Evolutionary conservation across 1,140 invertebrate species (phyloP).

Genomic region (Phortica variegata): DNA sequence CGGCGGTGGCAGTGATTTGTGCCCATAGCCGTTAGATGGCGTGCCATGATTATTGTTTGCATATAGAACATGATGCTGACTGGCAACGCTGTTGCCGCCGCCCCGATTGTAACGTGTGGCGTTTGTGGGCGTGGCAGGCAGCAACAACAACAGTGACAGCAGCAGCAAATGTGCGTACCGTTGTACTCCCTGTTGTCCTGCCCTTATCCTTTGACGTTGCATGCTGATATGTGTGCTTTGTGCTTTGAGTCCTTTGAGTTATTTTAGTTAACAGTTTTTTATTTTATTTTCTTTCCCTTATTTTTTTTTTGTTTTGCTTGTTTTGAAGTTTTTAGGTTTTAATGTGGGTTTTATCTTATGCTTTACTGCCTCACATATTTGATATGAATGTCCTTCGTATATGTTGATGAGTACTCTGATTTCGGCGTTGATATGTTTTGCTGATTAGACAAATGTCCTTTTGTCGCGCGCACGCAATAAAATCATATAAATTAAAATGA

Average conservation of each 20-base stretch:
- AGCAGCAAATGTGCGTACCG: constrained; percentile 5
- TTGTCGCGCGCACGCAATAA: too few relatives aligned
- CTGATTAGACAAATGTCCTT: not conserved
- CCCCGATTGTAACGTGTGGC: constrained; percentile 14
- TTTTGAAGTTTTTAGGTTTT: not conserved
- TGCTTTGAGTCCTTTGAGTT: too few relatives aligned
- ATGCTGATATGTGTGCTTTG: too few relatives aligned
- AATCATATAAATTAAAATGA: too few relatives aligned
- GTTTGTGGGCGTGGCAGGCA: constrained; percentile 5
- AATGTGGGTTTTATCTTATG: too few relatives aligned
- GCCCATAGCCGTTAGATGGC: not conserved
- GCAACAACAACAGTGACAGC: not conserved
- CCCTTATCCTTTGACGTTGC: not conserved
- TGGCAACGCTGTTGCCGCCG: not conserved
- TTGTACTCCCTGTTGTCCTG: constrained; percentile 4
- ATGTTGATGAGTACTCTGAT: too few relatives aligned
- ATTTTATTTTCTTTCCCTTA: not conserved
- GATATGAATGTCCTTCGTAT: too few relatives aligned
- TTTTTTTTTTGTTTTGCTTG: not conserved
- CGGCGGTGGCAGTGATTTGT: constrained; percentile 3
- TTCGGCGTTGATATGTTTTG: not conserved
- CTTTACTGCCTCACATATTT: too few relatives aligned
- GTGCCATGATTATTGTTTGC: constrained; percentile 9
- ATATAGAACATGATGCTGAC: constrained; percentile 2
- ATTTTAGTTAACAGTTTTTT: too few relatives aligned